phyloP scores from a whole-genome alignment of 2,113 vertebrate species.

The Brachypodius melanocephalos region DNA sequence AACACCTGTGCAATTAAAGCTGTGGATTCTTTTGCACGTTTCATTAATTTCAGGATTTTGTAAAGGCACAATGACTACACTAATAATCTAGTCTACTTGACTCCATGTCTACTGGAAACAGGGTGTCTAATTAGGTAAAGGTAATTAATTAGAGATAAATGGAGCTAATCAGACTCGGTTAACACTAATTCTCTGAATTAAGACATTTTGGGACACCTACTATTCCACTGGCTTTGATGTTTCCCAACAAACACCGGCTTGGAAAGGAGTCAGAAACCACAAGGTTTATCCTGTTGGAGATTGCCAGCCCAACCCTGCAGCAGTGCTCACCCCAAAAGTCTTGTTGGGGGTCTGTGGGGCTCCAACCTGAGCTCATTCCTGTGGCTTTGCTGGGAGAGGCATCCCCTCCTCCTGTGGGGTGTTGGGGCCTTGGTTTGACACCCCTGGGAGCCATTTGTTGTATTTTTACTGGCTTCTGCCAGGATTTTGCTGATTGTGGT shows the following conservation, averaged over 20 bases:
- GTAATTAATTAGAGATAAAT: conserved; percentile 99
- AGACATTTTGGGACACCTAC: conserved; percentile 86
- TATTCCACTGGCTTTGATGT: conserved; percentile 79
- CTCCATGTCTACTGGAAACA: conserved; percentile 95
- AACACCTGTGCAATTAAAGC: conserved; percentile 99
- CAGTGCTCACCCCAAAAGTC: fast-evolving
- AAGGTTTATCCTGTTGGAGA: not conserved
- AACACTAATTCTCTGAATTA: conserved; percentile 95
- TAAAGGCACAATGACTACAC: conserved; percentile 96
- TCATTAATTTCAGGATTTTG: conserved; percentile 99
- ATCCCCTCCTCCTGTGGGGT: not conserved
- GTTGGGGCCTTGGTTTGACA: not conserved
- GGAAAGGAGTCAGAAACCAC: conserved; percentile 42
- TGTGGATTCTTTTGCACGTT: conserved; percentile 90
- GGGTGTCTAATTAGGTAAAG: conserved; percentile 99
- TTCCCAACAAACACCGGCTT: conserved; percentile 72
- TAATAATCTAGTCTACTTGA: conserved; percentile 99
- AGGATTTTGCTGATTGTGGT: not conserved
- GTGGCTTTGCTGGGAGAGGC: not conserved
- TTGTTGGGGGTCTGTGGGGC: fast-evolving
- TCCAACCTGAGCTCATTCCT: not conserved
- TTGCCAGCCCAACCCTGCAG: not conserved
- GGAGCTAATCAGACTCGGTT: conserved; percentile 98
- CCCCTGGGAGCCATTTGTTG: not conserved
- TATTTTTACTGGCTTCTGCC: not conserved